phyloP scores from a whole-genome alignment of 1,140 invertebrate species.

The Drosophila pallidifrons region DNA sequence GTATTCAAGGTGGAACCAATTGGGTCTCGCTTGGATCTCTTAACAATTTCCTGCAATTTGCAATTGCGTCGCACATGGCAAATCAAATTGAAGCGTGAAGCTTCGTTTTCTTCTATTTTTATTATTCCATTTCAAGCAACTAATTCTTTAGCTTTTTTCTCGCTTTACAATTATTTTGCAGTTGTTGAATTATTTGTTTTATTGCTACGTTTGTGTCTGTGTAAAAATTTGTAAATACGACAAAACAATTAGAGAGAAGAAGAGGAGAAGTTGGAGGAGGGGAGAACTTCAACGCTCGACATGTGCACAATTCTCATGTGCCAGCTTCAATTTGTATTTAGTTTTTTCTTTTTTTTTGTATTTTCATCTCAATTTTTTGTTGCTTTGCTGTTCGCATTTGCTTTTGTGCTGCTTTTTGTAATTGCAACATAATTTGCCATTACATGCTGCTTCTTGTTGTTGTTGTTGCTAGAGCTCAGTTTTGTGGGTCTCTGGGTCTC shows the following conservation, averaged over 20 bases:
- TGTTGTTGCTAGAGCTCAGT: constrained; percentile 53
- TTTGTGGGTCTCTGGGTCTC: constrained; percentile 81
- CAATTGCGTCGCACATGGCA: constrained; percentile 43
- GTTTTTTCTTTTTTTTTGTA: constrained; percentile 51
- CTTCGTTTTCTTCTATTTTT: neutral
- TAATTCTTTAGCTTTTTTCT: constrained; percentile 13
- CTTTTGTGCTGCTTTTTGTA: constrained; percentile 76
- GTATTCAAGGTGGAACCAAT: constrained; percentile 76
- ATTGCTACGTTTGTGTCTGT: neutral
- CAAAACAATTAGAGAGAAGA: constrained; percentile 70
- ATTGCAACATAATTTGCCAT: constrained; percentile 83
- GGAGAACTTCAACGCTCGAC: constrained; percentile 19
- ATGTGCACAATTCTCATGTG: constrained; percentile 65
- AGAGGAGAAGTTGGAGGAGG: constrained; percentile 4
- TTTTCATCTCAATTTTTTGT: constrained; percentile 42
- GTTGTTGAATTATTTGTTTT: constrained; percentile 23
- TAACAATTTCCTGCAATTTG: constrained; percentile 78
- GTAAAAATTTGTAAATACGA: constrained; percentile 41
- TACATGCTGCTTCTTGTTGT: constrained; percentile 69
- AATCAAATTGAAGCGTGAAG: constrained; percentile 51
- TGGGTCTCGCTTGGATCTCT: constrained; percentile 30
- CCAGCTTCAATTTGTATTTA: constrained; percentile 42
- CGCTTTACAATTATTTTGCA: neutral
- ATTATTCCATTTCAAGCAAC: neutral
- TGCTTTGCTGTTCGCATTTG: no score